These are phyloP conservation scores for Arge pagana DNA, from an alignment of 2,888 invertebrate species.

Conservation along the genomic window DNA sequence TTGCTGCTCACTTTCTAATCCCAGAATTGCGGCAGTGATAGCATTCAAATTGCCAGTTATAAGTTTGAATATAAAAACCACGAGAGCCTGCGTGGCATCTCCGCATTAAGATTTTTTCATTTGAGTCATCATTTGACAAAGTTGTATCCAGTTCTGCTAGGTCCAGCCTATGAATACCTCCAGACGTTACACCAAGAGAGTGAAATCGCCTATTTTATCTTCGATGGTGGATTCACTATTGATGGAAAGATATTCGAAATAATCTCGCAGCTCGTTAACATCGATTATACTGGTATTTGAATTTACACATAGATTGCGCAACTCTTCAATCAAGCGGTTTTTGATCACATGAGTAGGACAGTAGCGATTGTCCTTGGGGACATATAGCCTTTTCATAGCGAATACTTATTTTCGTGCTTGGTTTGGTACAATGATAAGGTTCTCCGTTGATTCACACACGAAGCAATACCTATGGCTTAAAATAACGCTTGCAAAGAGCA, in stretches of 20 bases:
- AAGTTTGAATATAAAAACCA: conserved; percentile 14
- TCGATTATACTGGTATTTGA: neutral
- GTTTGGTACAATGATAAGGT: neutral
- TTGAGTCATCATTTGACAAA: conserved; percentile 3
- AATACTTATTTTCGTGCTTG: conserved; percentile 13
- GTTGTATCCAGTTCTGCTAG: neutral
- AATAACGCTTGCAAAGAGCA: neutral
- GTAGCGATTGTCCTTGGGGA: conserved; percentile 13
- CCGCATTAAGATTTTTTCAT: conserved; percentile 3
- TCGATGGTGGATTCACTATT: neutral
- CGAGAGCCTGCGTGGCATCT: conserved; percentile 3
- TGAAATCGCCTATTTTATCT: neutral
- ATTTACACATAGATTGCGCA: neutral
- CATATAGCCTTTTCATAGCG: neutral
- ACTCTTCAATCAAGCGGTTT: conserved; percentile 9
- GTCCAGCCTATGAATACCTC: conserved; percentile 7
- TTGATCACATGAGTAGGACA: conserved; percentile 11
- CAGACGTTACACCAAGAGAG: neutral
- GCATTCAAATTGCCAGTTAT: conserved; percentile 12
- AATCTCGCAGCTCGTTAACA: neutral
- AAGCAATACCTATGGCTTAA: neutral
- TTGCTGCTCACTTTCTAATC: neutral
- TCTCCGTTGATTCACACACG: neutral
- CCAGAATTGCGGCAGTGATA: conserved; percentile 7
- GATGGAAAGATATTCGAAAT: conserved; percentile 7